These are phyloP conservation scores for Cenopis cana DNA, from an alignment of 2,888 invertebrate species.

Conservation along the genomic window DNA sequence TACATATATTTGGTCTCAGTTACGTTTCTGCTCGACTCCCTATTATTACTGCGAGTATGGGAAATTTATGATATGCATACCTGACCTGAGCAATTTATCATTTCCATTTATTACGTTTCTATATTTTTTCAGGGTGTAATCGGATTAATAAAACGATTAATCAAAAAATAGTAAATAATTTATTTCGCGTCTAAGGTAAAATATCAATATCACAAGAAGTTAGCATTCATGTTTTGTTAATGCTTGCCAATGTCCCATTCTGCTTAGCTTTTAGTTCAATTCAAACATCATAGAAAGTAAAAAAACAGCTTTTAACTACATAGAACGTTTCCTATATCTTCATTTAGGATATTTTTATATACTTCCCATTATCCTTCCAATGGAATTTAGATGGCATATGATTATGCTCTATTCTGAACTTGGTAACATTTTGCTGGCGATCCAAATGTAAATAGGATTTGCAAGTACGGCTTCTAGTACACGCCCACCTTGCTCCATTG, in stretches of 20 bases:
- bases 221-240: not conserved
- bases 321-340: not conserved
- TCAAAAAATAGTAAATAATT: not conserved
- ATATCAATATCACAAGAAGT: not conserved
- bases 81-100: not conserved
- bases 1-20: no score
- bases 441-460: conserved; percentile 44
- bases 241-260: not conserved
- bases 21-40: not conserved
- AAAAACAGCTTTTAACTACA: not conserved
- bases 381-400: conserved; percentile 48
- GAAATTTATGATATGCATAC: not conserved
- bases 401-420: conserved; percentile 44
- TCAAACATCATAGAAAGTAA: not conserved
- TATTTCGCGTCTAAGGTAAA: not conserved
- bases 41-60: not conserved
- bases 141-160: not conserved
- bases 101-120: not conserved
- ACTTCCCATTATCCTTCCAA: conserved; percentile 32
- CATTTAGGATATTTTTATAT: not conserved
- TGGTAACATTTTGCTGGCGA: not conserved
- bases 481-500: conserved; percentile 46
- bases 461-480: conserved; percentile 45
- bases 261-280: not conserved
- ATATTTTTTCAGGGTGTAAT: not conserved